Percentiles rank a stretch among this genome's conserved stretches.
These are phyloP conservation scores for Pocillopora verrucosa DNA, from an alignment of 64 coral and sea anemone genomes.

Conservation along the genomic window DNA sequence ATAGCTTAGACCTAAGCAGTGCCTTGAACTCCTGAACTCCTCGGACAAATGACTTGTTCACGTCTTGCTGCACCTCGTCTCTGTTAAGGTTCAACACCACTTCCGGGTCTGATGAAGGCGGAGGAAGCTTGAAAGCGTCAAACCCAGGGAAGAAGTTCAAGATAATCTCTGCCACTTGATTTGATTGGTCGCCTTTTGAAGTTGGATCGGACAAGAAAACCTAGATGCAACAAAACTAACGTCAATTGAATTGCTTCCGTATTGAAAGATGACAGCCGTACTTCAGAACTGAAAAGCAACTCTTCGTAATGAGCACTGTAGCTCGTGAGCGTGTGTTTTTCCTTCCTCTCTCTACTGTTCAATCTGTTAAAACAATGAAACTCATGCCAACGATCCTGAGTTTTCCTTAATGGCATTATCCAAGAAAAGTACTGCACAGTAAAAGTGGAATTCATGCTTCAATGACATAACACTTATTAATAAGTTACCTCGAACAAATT, in stretches of 20 bases:
- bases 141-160: conserved; percentile 81
- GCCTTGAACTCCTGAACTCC: conserved; percentile 63
- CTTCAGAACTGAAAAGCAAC: no score
- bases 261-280: no score
- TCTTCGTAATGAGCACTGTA: no score
- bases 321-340: no score
- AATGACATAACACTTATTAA: background rate
- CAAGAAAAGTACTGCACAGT: no score
- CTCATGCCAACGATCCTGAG: no score
- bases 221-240: conserved; percentile 8
- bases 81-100: conserved; percentile 69
- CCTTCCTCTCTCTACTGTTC: no score
- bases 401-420: no score
- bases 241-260: background rate
- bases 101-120: conserved; percentile 61
- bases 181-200: conserved; percentile 8
- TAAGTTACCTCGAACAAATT: background rate
- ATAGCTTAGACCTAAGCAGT: conserved; percentile 32
- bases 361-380: no score
- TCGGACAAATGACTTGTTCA: conserved; percentile 62
- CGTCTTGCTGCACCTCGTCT: conserved; percentile 18
- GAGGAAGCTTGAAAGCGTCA: conserved; percentile 77
- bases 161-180: conserved; percentile 69
- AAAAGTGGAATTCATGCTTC: no score
- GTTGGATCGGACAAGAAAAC: conserved; percentile 44